Evolutionary conservation across 2,888 invertebrate species (phyloP).

Genomic region (Lucinisca nassula): DNA sequence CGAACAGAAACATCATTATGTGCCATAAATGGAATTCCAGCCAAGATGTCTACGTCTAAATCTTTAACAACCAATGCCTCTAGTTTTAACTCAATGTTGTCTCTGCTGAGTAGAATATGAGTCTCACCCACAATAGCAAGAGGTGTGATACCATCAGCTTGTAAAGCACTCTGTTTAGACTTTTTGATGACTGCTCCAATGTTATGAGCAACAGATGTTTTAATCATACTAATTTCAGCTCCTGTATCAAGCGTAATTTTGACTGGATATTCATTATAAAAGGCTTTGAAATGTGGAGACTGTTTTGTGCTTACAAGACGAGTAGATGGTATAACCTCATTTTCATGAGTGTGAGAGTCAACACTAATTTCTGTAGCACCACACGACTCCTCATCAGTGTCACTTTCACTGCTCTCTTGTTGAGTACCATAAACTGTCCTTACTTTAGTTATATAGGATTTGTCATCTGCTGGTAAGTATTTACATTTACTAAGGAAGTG

Average conservation of each 20-base stretch:
- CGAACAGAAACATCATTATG: conserved; percentile 58
- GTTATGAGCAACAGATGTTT: conserved; percentile 20
- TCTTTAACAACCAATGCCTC: conserved; percentile 10
- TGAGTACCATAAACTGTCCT: background rate
- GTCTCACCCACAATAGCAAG: conserved; percentile 16
- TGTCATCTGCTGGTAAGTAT: conserved; percentile 2
- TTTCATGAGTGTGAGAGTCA: background rate
- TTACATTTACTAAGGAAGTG: conserved; percentile 4
- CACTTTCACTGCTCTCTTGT: background rate
- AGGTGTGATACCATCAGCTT: conserved; percentile 30
- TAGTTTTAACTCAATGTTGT: background rate
- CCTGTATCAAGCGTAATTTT: background rate
- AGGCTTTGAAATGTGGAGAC: conserved; percentile 33
- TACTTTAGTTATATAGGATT: background rate
- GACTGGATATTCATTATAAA: background rate
- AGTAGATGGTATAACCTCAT: background rate
- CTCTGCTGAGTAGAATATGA: background rate
- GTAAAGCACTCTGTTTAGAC: conserved; percentile 29
- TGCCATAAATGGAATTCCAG: conserved; percentile 64
- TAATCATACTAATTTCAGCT: no score
- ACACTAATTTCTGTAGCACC: background rate
- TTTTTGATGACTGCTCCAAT: conserved; percentile 20
- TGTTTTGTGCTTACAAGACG: conserved; percentile 31
- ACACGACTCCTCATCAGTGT: background rate
- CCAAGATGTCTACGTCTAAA: conserved; percentile 50